Base-by-base conservation (phyloP, 2,888 invertebrate species). In the Euzetes globulus region DNA sequence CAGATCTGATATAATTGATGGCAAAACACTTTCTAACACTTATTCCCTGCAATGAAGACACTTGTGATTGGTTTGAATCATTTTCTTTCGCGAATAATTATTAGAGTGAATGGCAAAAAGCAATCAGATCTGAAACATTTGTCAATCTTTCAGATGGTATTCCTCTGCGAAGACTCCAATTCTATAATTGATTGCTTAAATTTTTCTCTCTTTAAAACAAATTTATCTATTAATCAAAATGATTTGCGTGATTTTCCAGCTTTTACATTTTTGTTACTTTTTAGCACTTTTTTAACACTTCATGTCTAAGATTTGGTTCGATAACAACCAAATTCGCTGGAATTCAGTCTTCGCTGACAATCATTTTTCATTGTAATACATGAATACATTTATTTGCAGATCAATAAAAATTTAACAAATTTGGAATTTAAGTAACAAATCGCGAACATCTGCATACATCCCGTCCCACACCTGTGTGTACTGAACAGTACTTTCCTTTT, bases 221-320 rank as follows among this genome's bases (percentile, higher is more conserved):
- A 63, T 17, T 17, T 29, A 63, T 63, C 3, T 5, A 63, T 63
- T 17, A 63, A 63, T 63, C 37, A 37, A 63, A 63, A 29, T n/a
- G 63, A 63, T 15, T 63, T 63, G 63, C 63, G 63, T 63, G 63
- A 63, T 63, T 63, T 63, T 63, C 33, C 19, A n/a, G 15, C 9
- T 33, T 63, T 33, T n/a, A 17, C 29, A 17, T 63, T 33, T n/a
- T 33, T 33, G 33, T 63, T 63, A 37, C 6, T 22, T 55, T 25
- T 55, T 25, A 55, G 55, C 25, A 55, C 25, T 55, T 55, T 55
- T 25, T 22, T 25, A 55, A 55, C 25, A 25, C 55, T 22, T 55
- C 55, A 19, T 50, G 19, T 19, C n/a, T 19, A n/a, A 11, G 13
- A 41, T 41, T 41, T 41, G 9, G 7, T 41, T 13, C 6, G 41